Base-by-base conservation (phyloP, 2,797 vertebrate species). In the Chiroxiphia lanceolata region DNA sequence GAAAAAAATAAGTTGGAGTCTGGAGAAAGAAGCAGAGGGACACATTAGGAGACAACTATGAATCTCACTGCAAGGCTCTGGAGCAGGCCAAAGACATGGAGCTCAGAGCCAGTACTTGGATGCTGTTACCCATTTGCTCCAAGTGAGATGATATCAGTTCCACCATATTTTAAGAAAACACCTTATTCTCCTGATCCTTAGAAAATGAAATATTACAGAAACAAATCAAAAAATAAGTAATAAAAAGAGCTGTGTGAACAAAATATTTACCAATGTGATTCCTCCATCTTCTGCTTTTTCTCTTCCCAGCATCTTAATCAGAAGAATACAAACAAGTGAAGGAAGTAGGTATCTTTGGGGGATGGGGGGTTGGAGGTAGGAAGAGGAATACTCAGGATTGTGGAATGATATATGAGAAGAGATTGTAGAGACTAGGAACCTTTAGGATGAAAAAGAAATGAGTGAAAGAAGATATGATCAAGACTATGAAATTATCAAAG, bases 401-500 rank as follows among this genome's bases (percentile, higher is more conserved):
- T 87, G 44, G 16, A 81, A 59, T 67, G 50, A 16, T 42, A 4
- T 34, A 27, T 59, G 51, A 74, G 47, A 72, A 82, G 63, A 67
- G 34, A 65, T 45, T 84, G 68, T 25, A 72, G n/a, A 84, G 44
- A 63, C 29, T 27, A 45, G 47, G 33, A 76, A 51, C 75, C 33
- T 70, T 93, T 56, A 84, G 86, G 44, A 17, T 63, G 64, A 48
- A 56, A 69, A 38, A 82, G 57, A 80, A 76, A 45, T 34, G 63
- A 84, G 15, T 34, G 59, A 67, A 84, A 40, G 61, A 81, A 84
- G 83, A 56, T 78, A 75, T 0, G 3, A 84, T 92, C 81, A 65
- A 56, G 77, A 51, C 77, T 48, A n/a, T 83, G 77, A 93, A 90
- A 84, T 93, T 91, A 76, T 82, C 90, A 95, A 94, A 94, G 71